Evolutionary conservation across 1,140 invertebrate species (phyloP).

Genomic region (Ceratina japonica): DNA sequence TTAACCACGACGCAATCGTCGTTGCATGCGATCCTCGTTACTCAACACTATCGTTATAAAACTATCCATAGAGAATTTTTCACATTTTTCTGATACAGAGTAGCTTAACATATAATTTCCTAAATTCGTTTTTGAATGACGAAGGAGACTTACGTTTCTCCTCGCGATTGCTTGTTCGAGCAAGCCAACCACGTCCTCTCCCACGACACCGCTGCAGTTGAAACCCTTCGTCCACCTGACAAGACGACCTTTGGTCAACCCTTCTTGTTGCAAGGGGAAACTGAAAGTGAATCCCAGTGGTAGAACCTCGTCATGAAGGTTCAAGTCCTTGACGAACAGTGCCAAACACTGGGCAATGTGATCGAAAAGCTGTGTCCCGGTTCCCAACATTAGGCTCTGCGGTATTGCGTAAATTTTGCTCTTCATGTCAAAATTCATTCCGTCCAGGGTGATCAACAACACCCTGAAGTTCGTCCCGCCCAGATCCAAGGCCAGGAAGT

Average conservation of each 20-base stretch:
- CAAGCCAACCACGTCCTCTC: slow-evolving; percentile 87
- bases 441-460: slow-evolving; percentile 92
- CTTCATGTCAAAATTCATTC: slow-evolving; percentile 93
- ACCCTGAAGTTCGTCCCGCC: slow-evolving; percentile 99
- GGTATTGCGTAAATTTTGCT: slow-evolving; percentile 98
- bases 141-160: slow-evolving; percentile 80
- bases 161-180: slow-evolving; percentile 85
- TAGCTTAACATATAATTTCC: background rate
- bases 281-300: slow-evolving; percentile 99
- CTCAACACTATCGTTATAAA: background rate
- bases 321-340: slow-evolving; percentile 93
- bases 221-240: slow-evolving; percentile 97
- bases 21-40: background rate
- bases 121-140: background rate
- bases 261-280: slow-evolving; percentile 95
- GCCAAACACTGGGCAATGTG: slow-evolving; percentile 98
- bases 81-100: background rate
- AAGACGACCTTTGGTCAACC: slow-evolving; percentile 93
- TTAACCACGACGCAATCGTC: background rate
- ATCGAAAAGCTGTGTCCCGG: slow-evolving; percentile 95
- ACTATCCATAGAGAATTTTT: background rate
- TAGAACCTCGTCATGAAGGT: slow-evolving; percentile 86
- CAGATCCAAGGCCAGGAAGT: slow-evolving; percentile 97
- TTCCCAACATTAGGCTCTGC: slow-evolving; percentile 95
- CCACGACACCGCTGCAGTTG: slow-evolving; percentile 88